Evolutionary conservation across 2,113 vertebrate species (phyloP), one percentile per base, ranked within the genome.

Genomic region (Panthera leo): DNA sequence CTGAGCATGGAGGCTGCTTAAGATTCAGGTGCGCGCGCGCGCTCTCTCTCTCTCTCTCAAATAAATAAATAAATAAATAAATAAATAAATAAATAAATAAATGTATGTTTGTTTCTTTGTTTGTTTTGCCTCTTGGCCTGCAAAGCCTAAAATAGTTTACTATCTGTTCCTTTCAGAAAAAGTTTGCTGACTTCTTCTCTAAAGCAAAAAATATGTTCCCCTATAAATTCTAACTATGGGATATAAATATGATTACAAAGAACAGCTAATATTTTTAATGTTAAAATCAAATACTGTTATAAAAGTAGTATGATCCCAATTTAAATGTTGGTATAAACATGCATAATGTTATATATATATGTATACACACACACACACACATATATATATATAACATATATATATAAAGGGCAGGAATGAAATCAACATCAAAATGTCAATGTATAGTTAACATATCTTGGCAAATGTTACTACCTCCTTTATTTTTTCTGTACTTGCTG

Each of bases 101-200:
- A 55, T 55, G 18, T 18, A 55, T 45, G 45, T 45, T 45, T 45
- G 45, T 18, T 55, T 55, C 1, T 55, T 55, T 55, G 53, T 55
- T 18, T 55, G 53, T 18, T 55, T 55, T 55, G 42, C 51, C 39
- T 78, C 10, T 45, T 78, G 9, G 34, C 10, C 45, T 79, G 5
- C 39, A 86, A 92, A 96, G 2, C 1, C 61, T 85, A 82, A 95
- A 91, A 89, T 67, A 93, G 27, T 97, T 95, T 80, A 91, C 14
- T 67, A 45, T 82, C n/a, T 63, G n/a, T 19, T 18, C 48, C 36
- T 71, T 95, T 89, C 85, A 85, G 19, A 89, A 68, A 95, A 95
- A 86, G 65, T 65, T 34, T 73, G 29, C 21, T 82, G 18, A 89
- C 5, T 3, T 75, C 15, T 87, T 76, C n/a, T 55, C 71, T 71